Percentiles rank a stretch among this genome's conserved stretches.
These are phyloP conservation scores for Chloroclysta siterata DNA, from an alignment of 2,888 invertebrate genomes.

Conservation along the genomic window DNA sequence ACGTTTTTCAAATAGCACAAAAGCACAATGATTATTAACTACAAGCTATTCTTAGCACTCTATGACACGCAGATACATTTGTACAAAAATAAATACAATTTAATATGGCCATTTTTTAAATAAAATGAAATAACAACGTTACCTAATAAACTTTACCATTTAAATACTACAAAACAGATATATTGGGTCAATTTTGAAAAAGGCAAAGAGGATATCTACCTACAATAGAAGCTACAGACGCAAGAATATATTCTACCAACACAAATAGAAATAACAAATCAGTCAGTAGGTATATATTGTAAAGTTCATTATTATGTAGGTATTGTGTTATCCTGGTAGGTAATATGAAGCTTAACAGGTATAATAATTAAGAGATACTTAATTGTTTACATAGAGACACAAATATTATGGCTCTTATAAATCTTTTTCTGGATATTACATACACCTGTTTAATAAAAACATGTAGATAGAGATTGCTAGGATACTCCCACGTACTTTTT, in stretches of 20 bases:
- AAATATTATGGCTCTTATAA: slow-evolving; percentile 3
- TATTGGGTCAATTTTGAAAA: slow-evolving; percentile 40
- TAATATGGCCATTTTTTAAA: slow-evolving; percentile 44
- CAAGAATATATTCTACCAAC: slow-evolving; percentile 24
- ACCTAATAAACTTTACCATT: slow-evolving; percentile 38
- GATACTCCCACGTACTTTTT: background rate
- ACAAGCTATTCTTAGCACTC: slow-evolving; percentile 42
- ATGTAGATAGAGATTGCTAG: background rate
- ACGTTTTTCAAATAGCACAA: slow-evolving; percentile 43
- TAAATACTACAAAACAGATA: slow-evolving; percentile 32
- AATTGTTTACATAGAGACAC: slow-evolving; percentile 4
- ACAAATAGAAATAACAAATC: slow-evolving; percentile 32
- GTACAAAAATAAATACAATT: slow-evolving; percentile 45
- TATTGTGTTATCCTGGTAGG: slow-evolving; percentile 24
- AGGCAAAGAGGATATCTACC: slow-evolving; percentile 26
- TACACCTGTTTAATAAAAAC: background rate
- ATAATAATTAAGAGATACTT: slow-evolving; percentile 3
- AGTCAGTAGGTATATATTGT: slow-evolving; percentile 32
- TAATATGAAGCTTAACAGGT: slow-evolving; percentile 19
- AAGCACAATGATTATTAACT: slow-evolving; percentile 43
- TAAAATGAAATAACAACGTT: slow-evolving; percentile 42
- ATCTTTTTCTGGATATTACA: background rate
- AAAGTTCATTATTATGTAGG: slow-evolving; percentile 32
- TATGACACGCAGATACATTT: slow-evolving; percentile 46
- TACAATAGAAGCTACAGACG: slow-evolving; percentile 20